Base-by-base conservation (phyloP, 2,888 invertebrate genomes). In the Cryptocheilus praepositus region DNA sequence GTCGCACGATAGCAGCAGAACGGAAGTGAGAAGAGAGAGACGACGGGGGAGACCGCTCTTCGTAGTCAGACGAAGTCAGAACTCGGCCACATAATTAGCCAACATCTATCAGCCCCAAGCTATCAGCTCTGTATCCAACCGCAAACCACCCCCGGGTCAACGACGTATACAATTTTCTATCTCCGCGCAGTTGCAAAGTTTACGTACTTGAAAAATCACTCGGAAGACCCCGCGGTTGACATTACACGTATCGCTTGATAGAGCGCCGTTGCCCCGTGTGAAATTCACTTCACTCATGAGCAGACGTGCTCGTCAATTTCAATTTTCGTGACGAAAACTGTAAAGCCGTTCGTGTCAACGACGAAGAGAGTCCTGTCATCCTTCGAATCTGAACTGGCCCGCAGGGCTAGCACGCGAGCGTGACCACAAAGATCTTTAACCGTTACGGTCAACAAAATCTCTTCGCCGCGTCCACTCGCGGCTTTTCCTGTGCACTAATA, bases 91-190 rank as follows among this genome's bases (percentile, higher is more conserved):
- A 85, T 88, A 89, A 89, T 89, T 89, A 89, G 87, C 88, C 86
- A 84, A 87, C 88, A 89, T 89, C 88, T 89, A 88, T 89, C 88
- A 88, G 88, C 88, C 88, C 78, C 82, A 77, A 88, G 88, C 88
- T 85, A 88, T 87, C 88, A 81, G 81, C 81, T 83, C 83, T 76
- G 75, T 82, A 83, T 83, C 81, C 81, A 79, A 71, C 70, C 70
- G 74, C 77, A 80, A 82, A 79, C 83, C 83, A 84, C 84, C 83
- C 85, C 83, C 80, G 77, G 72, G 68, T 72, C 75, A 73, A 61
- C 62, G 54, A 73, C 73, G 67, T 67, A 60, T 65, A 67, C 67
- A 68, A 62, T 54, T 70, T 79, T 79, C 77, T 72, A 59, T 69
- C 66, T 62, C 68, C 66, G 57, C 64, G 74, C 54, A 61, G 61